Percentiles rank a stretch among this genome's conserved stretches.
Evolutionary conservation across 2,888 invertebrate species (phyloP).

Genomic region (Macrophya alboannulata): DNA sequence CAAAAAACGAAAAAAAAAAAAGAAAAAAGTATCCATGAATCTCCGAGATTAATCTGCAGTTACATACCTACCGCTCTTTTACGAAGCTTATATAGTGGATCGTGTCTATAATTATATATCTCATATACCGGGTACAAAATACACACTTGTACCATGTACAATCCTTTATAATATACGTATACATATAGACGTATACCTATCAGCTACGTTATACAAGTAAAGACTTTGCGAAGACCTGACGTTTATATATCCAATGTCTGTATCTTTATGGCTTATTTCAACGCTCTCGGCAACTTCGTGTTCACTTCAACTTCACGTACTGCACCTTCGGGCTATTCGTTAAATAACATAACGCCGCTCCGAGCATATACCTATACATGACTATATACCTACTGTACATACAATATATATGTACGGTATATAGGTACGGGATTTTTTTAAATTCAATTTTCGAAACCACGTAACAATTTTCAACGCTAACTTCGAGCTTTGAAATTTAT

Average conservation of each 20-base stretch:
- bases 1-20: conserved; percentile 54
- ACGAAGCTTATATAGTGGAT: conserved; percentile 60
- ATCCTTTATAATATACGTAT: conserved; percentile 63
- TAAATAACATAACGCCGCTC: conserved; percentile 31
- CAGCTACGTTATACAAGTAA: not conserved
- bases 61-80: conserved; percentile 12
- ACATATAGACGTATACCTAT: not conserved
- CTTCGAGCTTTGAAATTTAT: not conserved
- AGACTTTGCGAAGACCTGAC: conserved; percentile 23
- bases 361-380: not conserved
- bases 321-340: conserved; percentile 4
- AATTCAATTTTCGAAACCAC: too few species aligned
- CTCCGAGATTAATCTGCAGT: conserved; percentile 36
- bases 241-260: conserved; percentile 66
- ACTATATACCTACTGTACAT: not conserved
- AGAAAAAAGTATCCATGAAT: conserved; percentile 57
- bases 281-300: conserved; percentile 77
- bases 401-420: not conserved
- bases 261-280: conserved; percentile 78
- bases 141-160: conserved; percentile 68
- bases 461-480: not conserved
- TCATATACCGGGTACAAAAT: conserved; percentile 68
- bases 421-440: not conserved
- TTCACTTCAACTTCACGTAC: conserved; percentile 65
- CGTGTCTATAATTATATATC: conserved; percentile 70